phyloP scores from a whole-genome alignment of 2,888 invertebrate species.

The Clepsis dumicolana region DNA sequence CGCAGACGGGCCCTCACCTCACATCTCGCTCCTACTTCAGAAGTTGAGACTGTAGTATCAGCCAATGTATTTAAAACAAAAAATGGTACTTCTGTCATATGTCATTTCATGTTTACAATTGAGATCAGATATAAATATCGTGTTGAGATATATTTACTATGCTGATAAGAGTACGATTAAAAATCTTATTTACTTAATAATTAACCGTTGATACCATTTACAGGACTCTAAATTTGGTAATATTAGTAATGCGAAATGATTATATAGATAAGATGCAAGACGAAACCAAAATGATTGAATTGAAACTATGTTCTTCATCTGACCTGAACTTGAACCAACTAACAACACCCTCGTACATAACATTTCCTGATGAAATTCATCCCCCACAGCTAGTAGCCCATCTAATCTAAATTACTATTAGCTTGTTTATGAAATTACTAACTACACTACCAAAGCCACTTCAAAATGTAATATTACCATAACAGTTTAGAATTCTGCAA shows the following conservation, averaged over 20 bases:
- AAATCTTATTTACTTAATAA: neutral
- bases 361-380: neutral
- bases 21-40: neutral
- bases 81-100: neutral
- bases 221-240: neutral
- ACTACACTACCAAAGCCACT: conserved; percentile 34
- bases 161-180: neutral
- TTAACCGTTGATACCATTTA: neutral
- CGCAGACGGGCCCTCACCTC: neutral
- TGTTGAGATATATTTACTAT: neutral
- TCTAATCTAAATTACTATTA: neutral
- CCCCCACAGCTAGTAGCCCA: neutral
- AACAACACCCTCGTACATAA: neutral
- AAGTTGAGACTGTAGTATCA: neutral
- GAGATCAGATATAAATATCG: neutral
- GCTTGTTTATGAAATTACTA: neutral
- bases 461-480: conserved; percentile 31
- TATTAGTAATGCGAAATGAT: neutral
- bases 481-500: conserved; percentile 49
- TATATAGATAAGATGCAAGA: neutral
- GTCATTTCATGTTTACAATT: neutral
- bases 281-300: neutral
- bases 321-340: neutral
- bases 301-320: neutral
- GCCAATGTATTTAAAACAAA: neutral